Evolutionary conservation across 2,888 invertebrate species (phyloP).

Genomic region (Clanis bilineata): DNA sequence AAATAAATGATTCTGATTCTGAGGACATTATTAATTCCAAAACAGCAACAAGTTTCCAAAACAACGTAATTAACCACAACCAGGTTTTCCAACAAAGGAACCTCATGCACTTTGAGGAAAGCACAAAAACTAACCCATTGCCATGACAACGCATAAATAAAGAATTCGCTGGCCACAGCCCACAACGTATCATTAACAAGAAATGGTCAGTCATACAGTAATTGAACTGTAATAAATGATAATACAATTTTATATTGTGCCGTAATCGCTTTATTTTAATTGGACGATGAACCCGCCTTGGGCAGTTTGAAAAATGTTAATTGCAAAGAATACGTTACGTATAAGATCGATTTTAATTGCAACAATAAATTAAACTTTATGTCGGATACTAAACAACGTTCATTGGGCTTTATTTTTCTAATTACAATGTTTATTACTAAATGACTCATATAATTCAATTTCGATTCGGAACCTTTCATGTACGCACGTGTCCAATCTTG

Average conservation of each 20-base stretch:
- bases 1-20: too few relatives aligned
- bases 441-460: slow-evolving; percentile 13
- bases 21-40: neutral
- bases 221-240: slow-evolving; percentile 31
- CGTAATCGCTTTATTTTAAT: slow-evolving; percentile 32
- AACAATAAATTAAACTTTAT: slow-evolving; percentile 19
- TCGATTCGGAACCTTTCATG: slow-evolving; percentile 1
- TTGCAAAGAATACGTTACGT: slow-evolving; percentile 21
- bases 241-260: slow-evolving; percentile 27
- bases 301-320: slow-evolving; percentile 23
- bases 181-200: slow-evolving; percentile 31
- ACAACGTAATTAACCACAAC: slow-evolving; percentile 62
- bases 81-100: slow-evolving; percentile 60
- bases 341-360: slow-evolving; percentile 24
- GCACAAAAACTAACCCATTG: slow-evolving; percentile 55
- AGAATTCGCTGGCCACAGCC: slow-evolving; percentile 35
- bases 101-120: slow-evolving; percentile 31
- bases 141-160: slow-evolving; percentile 60
- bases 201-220: slow-evolving; percentile 31
- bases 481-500: neutral
- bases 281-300: slow-evolving; percentile 23
- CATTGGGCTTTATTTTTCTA: slow-evolving; percentile 15
- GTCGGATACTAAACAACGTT: slow-evolving; percentile 15
- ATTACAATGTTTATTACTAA: slow-evolving; percentile 17
- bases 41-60: slow-evolving; percentile 46